Conservation (phyloP, 2,888 invertebrate species). For the Catocala nupta region DNA sequence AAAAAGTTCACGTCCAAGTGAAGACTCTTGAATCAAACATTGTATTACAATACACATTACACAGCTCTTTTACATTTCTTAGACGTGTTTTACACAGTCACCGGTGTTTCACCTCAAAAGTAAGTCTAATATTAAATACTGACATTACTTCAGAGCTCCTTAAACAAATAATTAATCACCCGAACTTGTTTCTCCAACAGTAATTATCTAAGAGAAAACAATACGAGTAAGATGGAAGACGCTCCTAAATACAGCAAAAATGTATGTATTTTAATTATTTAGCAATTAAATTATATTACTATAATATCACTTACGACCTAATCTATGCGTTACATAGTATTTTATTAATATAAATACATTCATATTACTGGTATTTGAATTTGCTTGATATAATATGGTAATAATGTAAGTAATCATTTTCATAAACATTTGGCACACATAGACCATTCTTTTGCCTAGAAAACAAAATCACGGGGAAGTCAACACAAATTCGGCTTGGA, state of each 20-base stretch:
- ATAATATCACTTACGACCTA: conserved; percentile 84
- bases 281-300: conserved; percentile 73
- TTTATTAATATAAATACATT: conserved; percentile 74
- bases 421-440: conserved; percentile 80
- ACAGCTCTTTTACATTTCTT: conserved; percentile 21
- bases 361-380: conserved; percentile 75
- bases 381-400: conserved; percentile 67
- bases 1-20: conserved; percentile 47
- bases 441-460: conserved; percentile 55
- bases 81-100: conserved; percentile 56
- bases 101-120: conserved; percentile 27
- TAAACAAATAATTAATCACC: conserved; percentile 25
- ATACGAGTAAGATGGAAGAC: conserved; percentile 85
- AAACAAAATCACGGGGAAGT: conserved; percentile 43
- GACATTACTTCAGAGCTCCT: conserved; percentile 23
- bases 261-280: conserved; percentile 78
- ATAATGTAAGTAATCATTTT: conserved; percentile 61
- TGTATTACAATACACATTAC: conserved; percentile 39
- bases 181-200: conserved; percentile 61
- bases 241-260: conserved; percentile 86
- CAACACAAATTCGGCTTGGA: conserved; percentile 34
- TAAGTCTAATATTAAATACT: conserved; percentile 43
- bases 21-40: conserved; percentile 26
- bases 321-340: conserved; percentile 74
- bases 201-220: conserved; percentile 76